These are phyloP conservation scores for Cheracebus regulus DNA, from an alignment of 2,797 vertebrate species.

Conservation along the genomic window DNA sequence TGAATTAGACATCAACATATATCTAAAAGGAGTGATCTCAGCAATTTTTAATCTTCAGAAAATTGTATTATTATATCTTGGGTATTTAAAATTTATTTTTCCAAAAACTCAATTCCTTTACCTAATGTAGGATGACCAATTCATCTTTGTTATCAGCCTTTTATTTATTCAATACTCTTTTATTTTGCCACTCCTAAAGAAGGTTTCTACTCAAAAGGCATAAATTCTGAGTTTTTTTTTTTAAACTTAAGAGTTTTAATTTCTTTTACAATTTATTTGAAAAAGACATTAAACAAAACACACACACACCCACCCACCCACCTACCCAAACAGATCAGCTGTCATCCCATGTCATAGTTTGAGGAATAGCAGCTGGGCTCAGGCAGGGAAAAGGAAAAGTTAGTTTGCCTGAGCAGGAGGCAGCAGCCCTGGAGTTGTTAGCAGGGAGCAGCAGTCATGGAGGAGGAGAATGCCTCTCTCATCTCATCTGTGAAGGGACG, in stretches of 20 bases:
- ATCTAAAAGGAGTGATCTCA: background rate
- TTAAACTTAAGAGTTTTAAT: background rate
- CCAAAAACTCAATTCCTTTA: background rate
- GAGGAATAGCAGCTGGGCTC: background rate
- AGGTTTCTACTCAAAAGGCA: background rate
- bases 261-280: background rate
- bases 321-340: background rate
- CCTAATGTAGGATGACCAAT: background rate
- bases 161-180: background rate
- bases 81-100: background rate
- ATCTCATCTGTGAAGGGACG: background rate
- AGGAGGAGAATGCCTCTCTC: background rate
- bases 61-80: background rate
- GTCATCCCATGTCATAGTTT: background rate
- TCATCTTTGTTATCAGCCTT: background rate
- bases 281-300: background rate
- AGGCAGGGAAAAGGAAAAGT: background rate
- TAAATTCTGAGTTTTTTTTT: background rate
- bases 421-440: background rate
- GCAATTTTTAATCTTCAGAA: background rate
- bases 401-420: background rate
- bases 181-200: background rate
- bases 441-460: rapidly evolving
- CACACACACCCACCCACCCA: rapidly evolving
- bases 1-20: background rate